Evolutionary conservation across 2,888 invertebrate species (phyloP).

Genomic region (Zygothrica quintamaculata): DNA sequence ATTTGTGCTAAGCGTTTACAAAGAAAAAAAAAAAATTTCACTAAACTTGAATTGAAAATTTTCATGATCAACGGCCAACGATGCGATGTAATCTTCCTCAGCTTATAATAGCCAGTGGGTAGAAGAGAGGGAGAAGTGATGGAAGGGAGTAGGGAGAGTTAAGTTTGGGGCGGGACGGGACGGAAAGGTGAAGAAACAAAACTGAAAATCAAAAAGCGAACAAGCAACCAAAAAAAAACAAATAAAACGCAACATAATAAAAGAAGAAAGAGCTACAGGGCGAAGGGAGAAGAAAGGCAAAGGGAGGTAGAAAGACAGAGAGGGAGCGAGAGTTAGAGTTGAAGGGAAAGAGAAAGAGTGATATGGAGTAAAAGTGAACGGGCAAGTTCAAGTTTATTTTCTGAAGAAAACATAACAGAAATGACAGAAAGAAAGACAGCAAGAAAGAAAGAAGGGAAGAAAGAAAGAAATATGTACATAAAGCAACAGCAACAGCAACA

Average conservation of each 20-base stretch:
- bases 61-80: slow-evolving; percentile 72
- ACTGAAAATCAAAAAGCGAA: slow-evolving; percentile 16
- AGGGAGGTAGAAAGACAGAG: not conserved
- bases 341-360: slow-evolving; percentile 66
- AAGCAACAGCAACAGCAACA: slow-evolving; percentile 34
- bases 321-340: slow-evolving; percentile 61
- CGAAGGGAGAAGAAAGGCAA: slow-evolving; percentile 15
- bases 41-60: slow-evolving; percentile 79
- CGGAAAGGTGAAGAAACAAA: slow-evolving; percentile 1
- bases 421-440: slow-evolving; percentile 17
- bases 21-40: slow-evolving; percentile 73
- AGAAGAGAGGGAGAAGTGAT: not conserved
- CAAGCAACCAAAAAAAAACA: slow-evolving; percentile 6
- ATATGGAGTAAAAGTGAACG: slow-evolving; percentile 76
- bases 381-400: slow-evolving; percentile 80
- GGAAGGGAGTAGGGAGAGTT: not conserved
- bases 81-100: slow-evolving; percentile 59
- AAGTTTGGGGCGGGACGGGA: not conserved
- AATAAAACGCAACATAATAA: slow-evolving; percentile 25
- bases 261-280: slow-evolving; percentile 18
- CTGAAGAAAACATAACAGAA: slow-evolving; percentile 54
- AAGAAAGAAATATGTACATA: slow-evolving; percentile 38
- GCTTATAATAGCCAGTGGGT: slow-evolving; percentile 30
- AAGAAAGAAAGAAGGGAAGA: slow-evolving; percentile 22
- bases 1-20: slow-evolving; percentile 43